These are phyloP conservation scores for Conchocele bisecta DNA, from an alignment of 2,888 invertebrate genomes.

Conservation along the genomic window DNA sequence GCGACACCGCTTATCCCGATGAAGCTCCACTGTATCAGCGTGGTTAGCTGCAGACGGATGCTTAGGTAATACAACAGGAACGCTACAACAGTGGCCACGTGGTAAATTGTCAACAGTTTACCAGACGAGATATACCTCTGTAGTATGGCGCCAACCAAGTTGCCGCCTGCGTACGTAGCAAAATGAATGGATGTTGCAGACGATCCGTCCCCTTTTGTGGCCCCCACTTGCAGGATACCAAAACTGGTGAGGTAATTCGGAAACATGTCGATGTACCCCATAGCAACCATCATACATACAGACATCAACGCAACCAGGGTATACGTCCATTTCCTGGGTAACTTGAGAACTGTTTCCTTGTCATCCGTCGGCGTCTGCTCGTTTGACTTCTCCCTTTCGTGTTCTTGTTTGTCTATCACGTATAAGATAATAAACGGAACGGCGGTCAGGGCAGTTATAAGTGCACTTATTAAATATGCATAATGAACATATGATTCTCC, in stretches of 20 bases:
- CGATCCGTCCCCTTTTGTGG: slow-evolving; percentile 31
- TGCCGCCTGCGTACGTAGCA: slow-evolving; percentile 39
- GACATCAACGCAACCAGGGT: slow-evolving; percentile 21
- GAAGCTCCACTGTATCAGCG: slow-evolving; percentile 43
- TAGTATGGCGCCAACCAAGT: slow-evolving; percentile 38
- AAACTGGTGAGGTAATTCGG: slow-evolving; percentile 42
- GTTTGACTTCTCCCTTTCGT: not conserved
- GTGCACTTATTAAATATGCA: not conserved
- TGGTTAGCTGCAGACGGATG: slow-evolving; percentile 20
- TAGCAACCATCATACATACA: slow-evolving; percentile 20
- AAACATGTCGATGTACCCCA: slow-evolving; percentile 33
- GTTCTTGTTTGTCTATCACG: not conserved
- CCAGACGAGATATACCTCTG: slow-evolving; percentile 32
- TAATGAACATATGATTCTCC: not conserved
- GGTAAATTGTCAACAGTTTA: slow-evolving; percentile 33
- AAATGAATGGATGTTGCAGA: slow-evolving; percentile 30
- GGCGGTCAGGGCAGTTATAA: not conserved
- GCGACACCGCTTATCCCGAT: slow-evolving; percentile 46
- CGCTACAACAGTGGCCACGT: slow-evolving; percentile 4
- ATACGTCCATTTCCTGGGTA: not conserved
- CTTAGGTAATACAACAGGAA: slow-evolving; percentile 36
- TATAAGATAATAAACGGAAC: not conserved
- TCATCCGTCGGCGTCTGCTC: not conserved
- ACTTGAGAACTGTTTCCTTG: no score
- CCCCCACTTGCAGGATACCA: slow-evolving; percentile 23